Evolutionary conservation across 2,888 invertebrate species (phyloP).

Genomic region (Stenolophus ochropezus): DNA sequence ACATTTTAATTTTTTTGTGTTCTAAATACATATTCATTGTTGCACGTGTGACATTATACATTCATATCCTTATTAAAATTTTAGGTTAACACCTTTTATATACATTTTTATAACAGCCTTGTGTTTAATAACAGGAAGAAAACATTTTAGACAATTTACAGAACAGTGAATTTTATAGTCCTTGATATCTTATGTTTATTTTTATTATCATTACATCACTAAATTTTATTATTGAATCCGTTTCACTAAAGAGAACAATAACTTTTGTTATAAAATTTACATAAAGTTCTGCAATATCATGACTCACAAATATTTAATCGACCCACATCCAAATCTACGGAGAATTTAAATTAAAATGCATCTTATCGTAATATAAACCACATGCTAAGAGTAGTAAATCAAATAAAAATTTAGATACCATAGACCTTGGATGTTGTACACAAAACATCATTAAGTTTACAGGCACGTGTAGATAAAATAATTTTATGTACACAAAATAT

Average conservation of each 20-base stretch:
- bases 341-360: background rate
- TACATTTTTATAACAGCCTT: conserved; percentile 24
- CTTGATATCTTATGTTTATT: conserved; percentile 15
- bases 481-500: conserved; percentile 1
- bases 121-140: conserved; percentile 32
- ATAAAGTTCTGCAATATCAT: background rate
- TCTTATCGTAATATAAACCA: background rate
- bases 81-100: conserved; percentile 16
- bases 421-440: conserved; percentile 22
- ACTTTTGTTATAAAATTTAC: conserved; percentile 22
- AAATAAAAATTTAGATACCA: background rate
- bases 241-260: conserved; percentile 12
- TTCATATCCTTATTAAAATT: conserved; percentile 27
- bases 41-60: background rate
- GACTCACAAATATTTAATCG: background rate
- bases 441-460: background rate
- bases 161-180: conserved; percentile 33
- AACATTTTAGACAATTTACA: conserved; percentile 34
- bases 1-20: background rate
- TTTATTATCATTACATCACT: conserved; percentile 28
- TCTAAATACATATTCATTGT: background rate
- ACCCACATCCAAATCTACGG: background rate
- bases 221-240: background rate
- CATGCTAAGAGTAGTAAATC: conserved; percentile 5
- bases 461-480: background rate